phyloP scores from a whole-genome alignment of 2,888 invertebrate genomes.

The Calameuta filiformis region DNA sequence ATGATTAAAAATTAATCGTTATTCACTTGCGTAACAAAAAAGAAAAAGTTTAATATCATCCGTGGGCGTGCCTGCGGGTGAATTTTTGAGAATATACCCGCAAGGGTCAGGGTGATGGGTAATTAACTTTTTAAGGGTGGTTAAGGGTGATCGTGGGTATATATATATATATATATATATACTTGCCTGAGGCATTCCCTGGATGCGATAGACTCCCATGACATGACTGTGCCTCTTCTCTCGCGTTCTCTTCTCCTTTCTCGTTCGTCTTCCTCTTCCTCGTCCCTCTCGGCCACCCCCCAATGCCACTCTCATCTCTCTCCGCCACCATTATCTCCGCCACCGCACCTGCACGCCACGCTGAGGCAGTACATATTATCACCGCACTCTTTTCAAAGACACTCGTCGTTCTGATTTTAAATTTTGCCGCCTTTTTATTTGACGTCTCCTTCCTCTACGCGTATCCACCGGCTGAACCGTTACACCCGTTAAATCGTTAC shows the following conservation, averaged over 20 bases:
- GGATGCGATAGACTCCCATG: slow-evolving; percentile 87
- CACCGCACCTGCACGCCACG: slow-evolving; percentile 46
- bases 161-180: background rate
- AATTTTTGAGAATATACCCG: background rate
- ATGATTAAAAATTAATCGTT: background rate
- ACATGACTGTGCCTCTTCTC: slow-evolving; percentile 71
- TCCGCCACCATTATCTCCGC: slow-evolving; percentile 44
- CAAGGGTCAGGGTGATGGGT: background rate
- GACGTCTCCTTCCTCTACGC: background rate
- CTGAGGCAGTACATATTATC: slow-evolving; percentile 49
- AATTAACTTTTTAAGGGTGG: background rate
- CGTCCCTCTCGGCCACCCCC: slow-evolving; percentile 36
- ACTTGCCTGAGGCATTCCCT: slow-evolving; percentile 83
- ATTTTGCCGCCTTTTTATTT: slow-evolving; percentile 4
- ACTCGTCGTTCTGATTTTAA: background rate
- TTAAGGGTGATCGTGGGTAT: background rate
- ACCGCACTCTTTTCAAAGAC: slow-evolving; percentile 2
- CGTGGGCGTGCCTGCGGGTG: background rate
- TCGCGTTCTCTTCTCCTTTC: slow-evolving; percentile 24
- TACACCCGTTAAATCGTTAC: slow-evolving; percentile 41
- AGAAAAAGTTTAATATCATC: background rate
- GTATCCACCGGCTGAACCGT: background rate
- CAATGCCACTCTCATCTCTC: slow-evolving; percentile 50
- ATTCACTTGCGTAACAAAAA: background rate
- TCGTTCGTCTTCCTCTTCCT: slow-evolving; percentile 32